Base-by-base conservation (phyloP, 2,797 vertebrate genomes). In the Rhincodon typus region DNA sequence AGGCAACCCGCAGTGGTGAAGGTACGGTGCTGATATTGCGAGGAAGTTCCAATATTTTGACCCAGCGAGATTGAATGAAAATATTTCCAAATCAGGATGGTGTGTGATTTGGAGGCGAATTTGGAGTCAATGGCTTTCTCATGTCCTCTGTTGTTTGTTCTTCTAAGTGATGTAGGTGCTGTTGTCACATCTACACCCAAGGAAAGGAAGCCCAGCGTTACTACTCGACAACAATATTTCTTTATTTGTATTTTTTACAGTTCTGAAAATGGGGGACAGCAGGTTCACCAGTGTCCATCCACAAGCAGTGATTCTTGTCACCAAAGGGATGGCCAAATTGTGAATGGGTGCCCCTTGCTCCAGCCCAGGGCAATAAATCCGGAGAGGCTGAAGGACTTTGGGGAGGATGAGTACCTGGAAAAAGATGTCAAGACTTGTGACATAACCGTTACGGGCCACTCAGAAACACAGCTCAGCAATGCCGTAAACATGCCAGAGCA, bases 351-450 rank as follows among this genome's bases (percentile, higher is more conserved):
- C 0, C 94, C 96, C n/a, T 96, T 96, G 17, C 97, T 97, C 96
- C 97, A 97, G 91, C 96, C 97, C 34, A 97, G 97, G 10, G 97
- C 98, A 67, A 99, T 99, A 57, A 98, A 98, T 95, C 98, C 98
- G 0, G 98, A 99, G 95, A 98, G 98, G 69, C 97, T 99, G 96
- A 98, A 98, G 96, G 98, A 98, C 97, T 99, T 99, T 96, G 98
- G 98, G 1, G 98, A 98, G 95, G 99, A 99, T 96, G 98, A 99
- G 88, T 98, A 97, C 84, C 95, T 98, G 90, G 98, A 98, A 0
- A 98, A 98, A 8, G 98, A 98, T 0, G 97, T 98, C 96, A 98
- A 96, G 96, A 97, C 97, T 42, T 97, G 97, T 93, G 97, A 98
- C 96, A 97, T 97, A 96, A 98, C 97, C 96, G 97, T 98, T 82